phyloP scores from a whole-genome alignment of 1,140 invertebrate species.

The Leucophenga varia region DNA sequence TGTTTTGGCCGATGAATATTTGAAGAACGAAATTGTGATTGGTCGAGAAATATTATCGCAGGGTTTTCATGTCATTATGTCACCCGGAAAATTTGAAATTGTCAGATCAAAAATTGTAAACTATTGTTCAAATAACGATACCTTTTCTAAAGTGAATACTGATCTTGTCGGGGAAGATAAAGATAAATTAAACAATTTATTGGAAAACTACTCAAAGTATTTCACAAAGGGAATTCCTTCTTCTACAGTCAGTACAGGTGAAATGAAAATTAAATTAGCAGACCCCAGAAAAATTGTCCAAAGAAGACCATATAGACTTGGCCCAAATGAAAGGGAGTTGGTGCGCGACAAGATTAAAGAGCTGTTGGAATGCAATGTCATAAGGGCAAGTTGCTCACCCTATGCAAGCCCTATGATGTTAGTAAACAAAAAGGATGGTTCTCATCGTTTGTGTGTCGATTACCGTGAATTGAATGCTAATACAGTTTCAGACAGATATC shows the following conservation, averaged over 20 bases:
- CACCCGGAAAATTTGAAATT: conserved; percentile 18
- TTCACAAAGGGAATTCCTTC: conserved; percentile 8
- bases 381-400: conserved; percentile 11
- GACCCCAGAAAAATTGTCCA: conserved; percentile 14
- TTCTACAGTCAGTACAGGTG: conserved; percentile 11
- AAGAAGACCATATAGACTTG: conserved; percentile 17
- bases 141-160: conserved; percentile 13
- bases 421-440: neutral
- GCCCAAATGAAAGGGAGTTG: conserved; percentile 11
- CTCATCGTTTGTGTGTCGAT: conserved; percentile 5
- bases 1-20: conserved; percentile 13
- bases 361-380: conserved; percentile 5
- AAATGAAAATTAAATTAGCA: conserved; percentile 19
- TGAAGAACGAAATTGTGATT: conserved; percentile 19
- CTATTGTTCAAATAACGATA: conserved; percentile 3
- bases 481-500: conserved; percentile 10
- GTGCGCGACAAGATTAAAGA: conserved; percentile 9
- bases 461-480: no score
- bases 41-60: conserved; percentile 17
- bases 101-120: conserved; percentile 14
- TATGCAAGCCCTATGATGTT: conserved; percentile 12
- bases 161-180: conserved; percentile 10
- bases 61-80: conserved; percentile 15
- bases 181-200: conserved; percentile 10
- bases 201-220: conserved; percentile 14